Evolutionary conservation across 2,797 vertebrate species (phyloP).

Genomic region (Molossus molossus): DNA sequence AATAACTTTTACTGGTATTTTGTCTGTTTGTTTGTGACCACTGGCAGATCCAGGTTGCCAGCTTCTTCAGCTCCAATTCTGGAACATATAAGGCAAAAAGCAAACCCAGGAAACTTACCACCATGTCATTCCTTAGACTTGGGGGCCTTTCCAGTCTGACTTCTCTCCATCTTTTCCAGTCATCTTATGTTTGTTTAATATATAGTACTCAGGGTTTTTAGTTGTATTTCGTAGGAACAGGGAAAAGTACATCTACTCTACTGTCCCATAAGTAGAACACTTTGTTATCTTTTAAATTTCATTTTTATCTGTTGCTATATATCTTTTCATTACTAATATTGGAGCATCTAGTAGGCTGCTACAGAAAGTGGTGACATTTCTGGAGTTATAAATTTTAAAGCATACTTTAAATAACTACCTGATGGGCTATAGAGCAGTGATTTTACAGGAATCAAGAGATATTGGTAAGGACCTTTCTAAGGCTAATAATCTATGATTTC

Average conservation of each 20-base stretch:
- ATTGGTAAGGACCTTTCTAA: background rate
- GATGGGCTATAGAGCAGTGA: background rate
- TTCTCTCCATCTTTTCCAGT: background rate
- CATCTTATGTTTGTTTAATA: constrained; percentile 8
- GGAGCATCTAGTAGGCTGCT: constrained; percentile 31
- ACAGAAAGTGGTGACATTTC: constrained; percentile 25
- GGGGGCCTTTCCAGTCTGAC: background rate
- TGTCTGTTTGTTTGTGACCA: background rate
- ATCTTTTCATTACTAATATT: constrained; percentile 61
- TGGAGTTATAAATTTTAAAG: constrained; percentile 21
- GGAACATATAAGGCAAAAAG: constrained; percentile 21
- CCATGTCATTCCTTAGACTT: background rate
- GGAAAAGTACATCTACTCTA: constrained; percentile 39
- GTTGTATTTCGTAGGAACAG: constrained; percentile 26
- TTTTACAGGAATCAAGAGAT: background rate
- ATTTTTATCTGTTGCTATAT: constrained; percentile 37
- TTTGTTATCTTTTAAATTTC: constrained; percentile 40
- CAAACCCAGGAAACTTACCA: constrained; percentile 39
- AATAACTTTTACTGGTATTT: constrained; percentile 20
- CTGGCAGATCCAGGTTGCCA: background rate
- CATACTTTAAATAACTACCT: constrained; percentile 43
- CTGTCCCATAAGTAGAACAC: background rate
- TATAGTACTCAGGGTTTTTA: background rate
- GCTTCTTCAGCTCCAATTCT: constrained; percentile 45
- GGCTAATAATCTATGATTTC: constrained; percentile 34